A percentile compares a stretch with the other conserved stretches of the same genome.
Evolutionary conservation across 2,797 vertebrate species (phyloP).

Genomic region (Acanthurus lineatus): DNA sequence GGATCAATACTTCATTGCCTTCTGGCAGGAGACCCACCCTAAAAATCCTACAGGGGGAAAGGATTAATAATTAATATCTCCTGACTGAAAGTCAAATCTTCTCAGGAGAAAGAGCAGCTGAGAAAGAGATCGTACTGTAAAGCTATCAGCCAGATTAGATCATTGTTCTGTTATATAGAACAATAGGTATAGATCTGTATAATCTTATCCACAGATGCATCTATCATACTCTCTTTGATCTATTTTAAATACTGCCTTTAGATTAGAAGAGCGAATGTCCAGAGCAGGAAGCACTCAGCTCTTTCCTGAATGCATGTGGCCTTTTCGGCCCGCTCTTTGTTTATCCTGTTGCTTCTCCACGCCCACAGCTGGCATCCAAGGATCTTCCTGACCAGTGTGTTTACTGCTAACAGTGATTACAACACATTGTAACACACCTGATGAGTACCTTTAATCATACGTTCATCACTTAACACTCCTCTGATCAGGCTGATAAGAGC

Average conservation of each 20-base stretch:
- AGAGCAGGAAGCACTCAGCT: slow-evolving; percentile 19
- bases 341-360: slow-evolving; percentile 41
- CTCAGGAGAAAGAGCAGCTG: not conserved
- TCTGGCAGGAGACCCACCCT: slow-evolving; percentile 4
- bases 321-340: slow-evolving; percentile 24
- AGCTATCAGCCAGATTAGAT: slow-evolving; percentile 8
- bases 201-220: not conserved
- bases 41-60: slow-evolving; percentile 14
- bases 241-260: not conserved
- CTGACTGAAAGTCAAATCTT: slow-evolving; percentile 19
- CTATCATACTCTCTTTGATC: slow-evolving; percentile 13
- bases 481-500: slow-evolving; percentile 15
- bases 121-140: not conserved
- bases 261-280: not conserved
- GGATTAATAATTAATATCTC: slow-evolving; percentile 33
- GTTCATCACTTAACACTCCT: slow-evolving; percentile 9
- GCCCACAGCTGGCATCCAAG: slow-evolving; percentile 30
- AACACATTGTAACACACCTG: not conserved
- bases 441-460: slow-evolving; percentile 11
- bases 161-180: not conserved
- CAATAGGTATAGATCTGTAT: not conserved
- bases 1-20: slow-evolving; percentile 32
- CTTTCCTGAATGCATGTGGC: slow-evolving; percentile 6
- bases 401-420: slow-evolving; percentile 26
- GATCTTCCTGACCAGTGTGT: slow-evolving; percentile 29